Evolutionary conservation across 2,113 vertebrate genomes (phyloP).

Genomic region (Hemiscyllium ocellatum): DNA sequence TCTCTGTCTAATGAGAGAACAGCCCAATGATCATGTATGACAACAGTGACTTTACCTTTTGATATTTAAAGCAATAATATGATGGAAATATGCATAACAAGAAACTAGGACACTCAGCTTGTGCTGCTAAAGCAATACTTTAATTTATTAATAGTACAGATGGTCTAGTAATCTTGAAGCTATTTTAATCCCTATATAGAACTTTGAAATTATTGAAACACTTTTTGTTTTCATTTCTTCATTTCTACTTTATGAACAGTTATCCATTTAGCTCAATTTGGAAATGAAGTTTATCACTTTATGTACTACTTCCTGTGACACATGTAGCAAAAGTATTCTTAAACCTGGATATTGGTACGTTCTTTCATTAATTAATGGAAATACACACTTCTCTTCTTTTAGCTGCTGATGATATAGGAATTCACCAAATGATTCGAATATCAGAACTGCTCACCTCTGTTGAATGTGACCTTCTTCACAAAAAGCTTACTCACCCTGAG

Average conservation of each 20-base stretch:
- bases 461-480: conserved; percentile 52
- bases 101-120: neutral
- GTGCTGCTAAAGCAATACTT: neutral
- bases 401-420: conserved; percentile 47
- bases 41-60: no score
- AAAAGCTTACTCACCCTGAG: conserved; percentile 9
- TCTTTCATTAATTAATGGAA: neutral
- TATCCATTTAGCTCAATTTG: neutral
- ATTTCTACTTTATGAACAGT: neutral
- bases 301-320: neutral
- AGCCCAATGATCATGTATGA: no score
- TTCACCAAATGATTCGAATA: conserved; percentile 52
- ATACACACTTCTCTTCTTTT: fast-evolving
- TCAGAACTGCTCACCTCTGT: conserved; percentile 47
- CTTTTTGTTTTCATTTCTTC: neutral
- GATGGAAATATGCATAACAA: neutral
- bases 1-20: no score
- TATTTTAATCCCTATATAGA: neutral
- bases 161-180: neutral
- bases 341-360: neutral
- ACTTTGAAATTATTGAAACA: neutral
- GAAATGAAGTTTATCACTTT: neutral
- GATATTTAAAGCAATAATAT: neutral
- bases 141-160: neutral
- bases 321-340: neutral